phyloP scores from a whole-genome alignment of 2,113 vertebrate species.

The Heterotis niloticus region DNA sequence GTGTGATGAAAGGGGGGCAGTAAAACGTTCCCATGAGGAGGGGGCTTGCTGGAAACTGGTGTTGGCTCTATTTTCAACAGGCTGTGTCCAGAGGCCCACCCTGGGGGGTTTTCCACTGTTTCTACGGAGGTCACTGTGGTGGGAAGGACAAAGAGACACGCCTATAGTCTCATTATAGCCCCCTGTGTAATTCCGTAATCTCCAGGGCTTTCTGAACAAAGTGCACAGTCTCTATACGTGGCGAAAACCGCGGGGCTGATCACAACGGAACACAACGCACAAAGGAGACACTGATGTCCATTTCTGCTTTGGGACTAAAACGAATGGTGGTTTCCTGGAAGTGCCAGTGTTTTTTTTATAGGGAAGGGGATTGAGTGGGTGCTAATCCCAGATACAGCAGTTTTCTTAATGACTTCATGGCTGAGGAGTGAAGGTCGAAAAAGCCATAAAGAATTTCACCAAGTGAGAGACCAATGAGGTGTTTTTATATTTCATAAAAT shows the following conservation, averaged over 20 bases:
- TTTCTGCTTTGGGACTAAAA: slow-evolving; percentile 10
- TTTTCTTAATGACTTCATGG: not conserved
- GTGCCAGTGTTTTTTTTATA: no score
- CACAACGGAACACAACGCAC: no score
- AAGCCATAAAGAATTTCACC: not conserved
- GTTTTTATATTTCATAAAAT: no score
- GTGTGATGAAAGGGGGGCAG: not conserved
- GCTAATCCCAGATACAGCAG: not conserved
- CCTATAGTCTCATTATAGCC: slow-evolving; percentile 26
- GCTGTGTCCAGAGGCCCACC: not conserved
- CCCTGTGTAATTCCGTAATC: slow-evolving; percentile 35
- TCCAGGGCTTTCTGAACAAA: slow-evolving; percentile 24
- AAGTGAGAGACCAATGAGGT: no score
- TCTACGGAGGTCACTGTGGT: slow-evolving; percentile 11
- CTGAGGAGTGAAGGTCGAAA: not conserved
- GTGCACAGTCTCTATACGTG: not conserved
- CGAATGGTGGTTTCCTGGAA: slow-evolving; percentile 8
- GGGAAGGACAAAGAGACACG: slow-evolving; percentile 28
- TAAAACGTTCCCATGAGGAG: not conserved
- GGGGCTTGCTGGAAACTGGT: not conserved
- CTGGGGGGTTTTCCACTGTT: not conserved
- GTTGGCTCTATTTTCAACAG: not conserved
- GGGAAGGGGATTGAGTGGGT: not conserved
- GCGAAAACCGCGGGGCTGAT: not conserved
- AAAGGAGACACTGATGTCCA: not conserved